Evolutionary conservation across 2,888 invertebrate genomes (phyloP), one percentile per base, ranked within the genome.

Genomic region (Unio delphinus): DNA sequence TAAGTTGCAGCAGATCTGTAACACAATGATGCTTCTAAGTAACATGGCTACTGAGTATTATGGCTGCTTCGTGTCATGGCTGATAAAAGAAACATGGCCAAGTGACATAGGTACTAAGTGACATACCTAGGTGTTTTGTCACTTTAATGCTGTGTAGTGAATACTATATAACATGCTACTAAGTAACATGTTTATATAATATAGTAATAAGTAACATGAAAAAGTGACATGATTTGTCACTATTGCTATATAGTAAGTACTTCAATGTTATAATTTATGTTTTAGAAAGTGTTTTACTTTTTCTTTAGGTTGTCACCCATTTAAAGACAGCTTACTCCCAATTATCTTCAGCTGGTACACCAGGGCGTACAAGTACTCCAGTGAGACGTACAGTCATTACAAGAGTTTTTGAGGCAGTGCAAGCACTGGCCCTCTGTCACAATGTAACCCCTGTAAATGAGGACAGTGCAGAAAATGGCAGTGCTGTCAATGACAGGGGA

Each of bases 371-470:
- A 5, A 72, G 82, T 28, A 81, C 84, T 17, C 86, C 88, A 79
- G 93, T 95, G 82, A 91, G 94, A 67, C 92, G 94, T 85, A 92
- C 95, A 20, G 93, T 94, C 87, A 92, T 93, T 68, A 93, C 93
- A 74, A 93, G 96, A 67, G 94, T 97, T 73, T 94, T 94, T 91
- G 95, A 96, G 86, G 95, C 96, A 0, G 96, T 98, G 54, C 94
- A 96, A 83, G 98, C 99, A 0, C 91, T 99, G 65, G 98, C 99
- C 0, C 91, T 99, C 57, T 99, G 99, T 89, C 99, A 99, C 89
- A 99, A 99, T 90, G 99, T 99, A 17, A 99, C 99, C 0, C 99
- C 99, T 0, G 96, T 98, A 3, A 96, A 95, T 86, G 98, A 98
- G 71, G 87, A 88, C 64, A 85, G 83, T 30, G 80, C 74, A 23